Conservation (phyloP, 2,797 vertebrate genomes). For the Cryptoprocta ferox region DNA sequence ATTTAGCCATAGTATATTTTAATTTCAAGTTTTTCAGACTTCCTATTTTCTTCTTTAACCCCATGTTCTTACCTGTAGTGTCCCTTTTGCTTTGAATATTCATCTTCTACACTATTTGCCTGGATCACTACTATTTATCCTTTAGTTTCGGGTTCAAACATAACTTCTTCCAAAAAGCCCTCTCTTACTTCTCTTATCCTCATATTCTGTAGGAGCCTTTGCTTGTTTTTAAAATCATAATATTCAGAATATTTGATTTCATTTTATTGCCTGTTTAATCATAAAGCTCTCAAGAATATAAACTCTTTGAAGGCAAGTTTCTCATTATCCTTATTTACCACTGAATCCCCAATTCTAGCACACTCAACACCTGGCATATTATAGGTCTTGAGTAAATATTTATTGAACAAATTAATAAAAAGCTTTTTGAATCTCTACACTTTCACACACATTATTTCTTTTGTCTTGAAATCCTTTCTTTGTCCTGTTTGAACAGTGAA, state of each 20-base stretch:
- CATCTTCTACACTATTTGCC: neutral
- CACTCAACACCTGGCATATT: neutral
- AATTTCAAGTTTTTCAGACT: neutral
- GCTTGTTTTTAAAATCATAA: neutral
- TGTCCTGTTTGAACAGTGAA: neutral
- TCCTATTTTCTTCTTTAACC: neutral
- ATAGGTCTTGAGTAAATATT: neutral
- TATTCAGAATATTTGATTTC: conserved; percentile 6
- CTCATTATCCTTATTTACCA: neutral
- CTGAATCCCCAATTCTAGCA: neutral
- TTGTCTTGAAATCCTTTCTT: neutral
- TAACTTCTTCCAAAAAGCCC: neutral
- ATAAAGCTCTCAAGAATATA: neutral
- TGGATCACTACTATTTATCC: neutral
- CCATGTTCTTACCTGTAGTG: neutral
- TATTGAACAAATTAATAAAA: neutral
- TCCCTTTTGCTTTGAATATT: neutral
- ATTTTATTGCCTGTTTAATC: conserved; percentile 23
- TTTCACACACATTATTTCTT: neutral
- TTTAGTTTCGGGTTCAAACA: neutral
- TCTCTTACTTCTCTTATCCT: neutral
- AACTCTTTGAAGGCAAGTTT: neutral
- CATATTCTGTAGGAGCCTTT: neutral
- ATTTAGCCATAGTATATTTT: neutral
- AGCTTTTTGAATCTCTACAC: neutral